Evolutionary conservation across 2,888 invertebrate genomes (phyloP).

Genomic region (Bedellia somnulentella): DNA sequence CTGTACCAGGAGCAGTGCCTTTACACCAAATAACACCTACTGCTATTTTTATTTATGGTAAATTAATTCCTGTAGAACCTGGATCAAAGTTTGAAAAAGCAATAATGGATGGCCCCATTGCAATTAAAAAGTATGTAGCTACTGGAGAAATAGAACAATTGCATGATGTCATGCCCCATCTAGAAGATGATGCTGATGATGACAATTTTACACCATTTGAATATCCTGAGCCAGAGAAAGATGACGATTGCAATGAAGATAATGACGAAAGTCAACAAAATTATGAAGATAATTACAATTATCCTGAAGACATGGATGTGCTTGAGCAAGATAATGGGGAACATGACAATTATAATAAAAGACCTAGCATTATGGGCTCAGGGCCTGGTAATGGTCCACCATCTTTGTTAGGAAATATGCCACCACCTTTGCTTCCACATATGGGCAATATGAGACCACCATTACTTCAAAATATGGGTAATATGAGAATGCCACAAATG

Average conservation of each 20-base stretch:
- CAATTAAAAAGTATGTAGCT: constrained; percentile 75
- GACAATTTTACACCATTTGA: constrained; percentile 45
- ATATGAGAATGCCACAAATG: constrained; percentile 13
- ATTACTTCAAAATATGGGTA: constrained; percentile 10
- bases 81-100: constrained; percentile 77
- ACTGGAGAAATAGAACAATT: constrained; percentile 82
- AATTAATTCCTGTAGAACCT: constrained; percentile 75
- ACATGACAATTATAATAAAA: constrained; percentile 30
- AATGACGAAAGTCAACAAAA: constrained; percentile 20
- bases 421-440: constrained; percentile 13
- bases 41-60: constrained; percentile 82
- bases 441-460: constrained; percentile 15
- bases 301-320: constrained; percentile 40
- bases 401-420: constrained; percentile 8
- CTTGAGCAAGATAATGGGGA: constrained; percentile 40
- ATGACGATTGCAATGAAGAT: constrained; percentile 15
- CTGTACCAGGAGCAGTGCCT: constrained; percentile 78
- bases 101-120: constrained; percentile 75
- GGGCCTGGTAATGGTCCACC: constrained; percentile 5
- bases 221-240: constrained; percentile 30
- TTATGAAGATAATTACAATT: constrained; percentile 34
- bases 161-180: constrained; percentile 73
- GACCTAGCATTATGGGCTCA: constrained; percentile 7
- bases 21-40: constrained; percentile 76
- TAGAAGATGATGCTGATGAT: constrained; percentile 64